These are phyloP conservation scores for Idaea dimidiata DNA, from an alignment of 2,888 invertebrate genomes.

Conservation along the genomic window DNA sequence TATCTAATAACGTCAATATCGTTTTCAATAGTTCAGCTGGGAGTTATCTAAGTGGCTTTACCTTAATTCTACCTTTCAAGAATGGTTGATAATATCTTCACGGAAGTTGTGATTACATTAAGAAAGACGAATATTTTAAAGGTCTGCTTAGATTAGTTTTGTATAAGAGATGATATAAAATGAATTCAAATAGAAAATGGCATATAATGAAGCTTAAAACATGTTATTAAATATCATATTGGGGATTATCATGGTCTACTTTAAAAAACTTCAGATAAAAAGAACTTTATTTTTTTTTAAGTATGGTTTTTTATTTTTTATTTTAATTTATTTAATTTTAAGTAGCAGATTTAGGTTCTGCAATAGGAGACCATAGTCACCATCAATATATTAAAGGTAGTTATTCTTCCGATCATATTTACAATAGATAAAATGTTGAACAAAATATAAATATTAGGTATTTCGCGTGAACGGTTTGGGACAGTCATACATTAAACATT, in stretches of 20 bases:
- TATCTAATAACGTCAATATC: constrained; percentile 44
- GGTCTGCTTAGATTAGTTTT: background rate
- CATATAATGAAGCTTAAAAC: background rate
- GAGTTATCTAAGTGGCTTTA: constrained; percentile 45
- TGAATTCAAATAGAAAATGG: background rate
- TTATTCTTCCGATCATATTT: background rate
- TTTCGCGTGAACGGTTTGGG: background rate
- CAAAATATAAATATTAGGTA: background rate
- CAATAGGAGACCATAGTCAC: too few species aligned
- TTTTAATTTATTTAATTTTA: too few species aligned
- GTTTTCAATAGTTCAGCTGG: constrained; percentile 38
- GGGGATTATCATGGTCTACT: too few species aligned
- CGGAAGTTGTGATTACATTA: background rate
- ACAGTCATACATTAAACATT: constrained; percentile 15
- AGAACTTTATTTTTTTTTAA: too few species aligned
- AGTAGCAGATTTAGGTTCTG: too few species aligned
- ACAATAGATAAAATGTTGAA: background rate
- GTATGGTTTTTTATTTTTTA: too few species aligned
- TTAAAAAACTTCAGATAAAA: too few species aligned
- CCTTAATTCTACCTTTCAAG: constrained; percentile 25
- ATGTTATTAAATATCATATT: too few species aligned
- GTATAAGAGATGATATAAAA: background rate
- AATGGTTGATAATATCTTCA: background rate
- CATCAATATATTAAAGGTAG: too few species aligned
- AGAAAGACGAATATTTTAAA: background rate